Evolutionary conservation across 2,113 vertebrate genomes (phyloP), one percentile per base, ranked within the genome.

Genomic region (Oreochromis niloticus): DNA sequence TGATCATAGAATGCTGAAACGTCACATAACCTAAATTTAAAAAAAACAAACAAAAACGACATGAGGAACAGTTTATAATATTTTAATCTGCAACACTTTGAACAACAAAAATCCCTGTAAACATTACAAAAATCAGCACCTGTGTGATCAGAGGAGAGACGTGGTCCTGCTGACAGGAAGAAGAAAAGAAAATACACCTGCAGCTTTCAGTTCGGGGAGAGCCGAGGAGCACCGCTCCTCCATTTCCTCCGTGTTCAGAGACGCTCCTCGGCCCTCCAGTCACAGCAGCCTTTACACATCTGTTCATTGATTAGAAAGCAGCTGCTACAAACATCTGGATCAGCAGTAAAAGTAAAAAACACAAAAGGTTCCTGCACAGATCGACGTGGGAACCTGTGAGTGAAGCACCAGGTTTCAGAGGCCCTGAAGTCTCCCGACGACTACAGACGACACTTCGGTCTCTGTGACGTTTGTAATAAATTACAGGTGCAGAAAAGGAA

Each of bases 111-210:
- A 90, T 94, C 92, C 92, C 92, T 96, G 95, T 96, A 96, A 96
- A 96, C 95, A 88, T 93, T 94, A 85, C 87, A 93, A 94, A 95
- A 79, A 90, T 94, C 93, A 96, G 96, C 96, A 96, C 96, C 96
- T 91, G 93, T 82, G 90, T 89, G 82, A 87, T 93, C 71, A 50
- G 91, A 93, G 93, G 90, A 85, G 84, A 75, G 75, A 87, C 16
- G 84, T 88, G 89, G 86, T 94, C 91, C 90, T 88, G 87, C 89
- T 78, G 84, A 94, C 83, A 36, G 61, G 86, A 83, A 36, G 55
- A 32, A 39, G 17, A 12, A 80, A 71, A 39, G 50, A 55, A 55
- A 75, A 68, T 1, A 41, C 34, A 80, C n/a, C 78, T 71, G 84
- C 27, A 55, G 75, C 63, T 43, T 32, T 19, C 43, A 80, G 32